These are phyloP conservation scores for Corvus moneduloides DNA, from an alignment of 2,113 vertebrate genomes.

Conservation along the genomic window DNA sequence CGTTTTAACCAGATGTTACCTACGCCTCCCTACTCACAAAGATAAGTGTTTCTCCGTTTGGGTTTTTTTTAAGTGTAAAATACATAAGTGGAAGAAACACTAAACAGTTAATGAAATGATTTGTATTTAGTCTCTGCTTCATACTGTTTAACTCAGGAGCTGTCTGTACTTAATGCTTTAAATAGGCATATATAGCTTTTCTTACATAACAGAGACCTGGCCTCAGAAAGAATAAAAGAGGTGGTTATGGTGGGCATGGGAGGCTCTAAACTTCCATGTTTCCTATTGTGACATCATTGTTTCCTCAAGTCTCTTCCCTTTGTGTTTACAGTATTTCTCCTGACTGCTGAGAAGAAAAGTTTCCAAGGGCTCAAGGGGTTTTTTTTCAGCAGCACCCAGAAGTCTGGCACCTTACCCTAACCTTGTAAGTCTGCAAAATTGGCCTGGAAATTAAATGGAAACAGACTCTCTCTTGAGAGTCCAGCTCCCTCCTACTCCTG, in stretches of 20 bases:
- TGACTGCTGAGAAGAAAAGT: not conserved
- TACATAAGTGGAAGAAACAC: not conserved
- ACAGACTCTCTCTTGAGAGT: slow-evolving; percentile 11
- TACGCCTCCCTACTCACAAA: not conserved
- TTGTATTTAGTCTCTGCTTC: not conserved
- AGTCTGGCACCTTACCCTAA: slow-evolving; percentile 53
- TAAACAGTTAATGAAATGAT: not conserved
- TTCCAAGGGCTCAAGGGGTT: not conserved
- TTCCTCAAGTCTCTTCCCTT: not conserved
- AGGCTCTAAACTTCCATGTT: not conserved
- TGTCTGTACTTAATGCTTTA: not conserved
- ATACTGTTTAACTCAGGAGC: not conserved
- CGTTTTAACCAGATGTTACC: not conserved
- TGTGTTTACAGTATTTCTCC: not conserved
- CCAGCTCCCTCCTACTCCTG: slow-evolving; percentile 19
- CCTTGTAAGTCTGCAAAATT: slow-evolving; percentile 37
- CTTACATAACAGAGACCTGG: not conserved
- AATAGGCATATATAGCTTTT: not conserved
- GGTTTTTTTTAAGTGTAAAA: not conserved
- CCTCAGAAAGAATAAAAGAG: not conserved
- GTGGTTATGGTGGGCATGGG: not conserved
- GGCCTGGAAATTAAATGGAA: slow-evolving; percentile 46
- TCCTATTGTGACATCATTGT: not conserved
- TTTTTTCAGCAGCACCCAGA: slow-evolving; percentile 50
- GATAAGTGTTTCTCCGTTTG: not conserved